Conservation (phyloP, 1,140 invertebrate species). For the Apis cerana region DNA sequence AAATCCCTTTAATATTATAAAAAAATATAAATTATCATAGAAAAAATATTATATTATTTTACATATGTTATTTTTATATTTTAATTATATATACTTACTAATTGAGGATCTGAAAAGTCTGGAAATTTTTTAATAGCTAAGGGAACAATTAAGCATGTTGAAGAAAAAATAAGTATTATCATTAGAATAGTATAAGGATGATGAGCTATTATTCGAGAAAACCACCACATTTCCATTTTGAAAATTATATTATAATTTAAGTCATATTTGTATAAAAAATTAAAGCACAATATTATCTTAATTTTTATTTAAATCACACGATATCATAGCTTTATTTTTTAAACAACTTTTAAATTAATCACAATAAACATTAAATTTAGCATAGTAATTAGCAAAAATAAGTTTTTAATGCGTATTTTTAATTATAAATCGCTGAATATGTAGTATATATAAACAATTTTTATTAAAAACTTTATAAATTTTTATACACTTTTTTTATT, state of each 20-base stretch:
- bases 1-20: constrained; percentile 85
- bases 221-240: constrained; percentile 79
- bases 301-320: constrained; percentile 2
- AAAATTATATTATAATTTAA: constrained; percentile 11
- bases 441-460: background rate
- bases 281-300: background rate
- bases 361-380: background rate
- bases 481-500: background rate
- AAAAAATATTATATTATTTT: constrained; percentile 1
- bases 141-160: constrained; percentile 87
- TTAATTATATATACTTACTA: constrained; percentile 79
- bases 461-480: background rate
- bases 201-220: constrained; percentile 86
- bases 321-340: constrained; percentile 7
- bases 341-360: background rate
- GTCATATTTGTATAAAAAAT: constrained; percentile 14
- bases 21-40: constrained; percentile 49
- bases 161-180: constrained; percentile 85
- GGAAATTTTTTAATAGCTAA: constrained; percentile 86
- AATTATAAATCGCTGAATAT: background rate
- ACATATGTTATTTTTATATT: background rate
- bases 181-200: constrained; percentile 88
- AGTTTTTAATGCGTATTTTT: background rate
- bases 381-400: background rate
- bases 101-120: constrained; percentile 89